Conservation (phyloP, 2,797 vertebrate genomes). For the Gephyroberyx darwinii region DNA sequence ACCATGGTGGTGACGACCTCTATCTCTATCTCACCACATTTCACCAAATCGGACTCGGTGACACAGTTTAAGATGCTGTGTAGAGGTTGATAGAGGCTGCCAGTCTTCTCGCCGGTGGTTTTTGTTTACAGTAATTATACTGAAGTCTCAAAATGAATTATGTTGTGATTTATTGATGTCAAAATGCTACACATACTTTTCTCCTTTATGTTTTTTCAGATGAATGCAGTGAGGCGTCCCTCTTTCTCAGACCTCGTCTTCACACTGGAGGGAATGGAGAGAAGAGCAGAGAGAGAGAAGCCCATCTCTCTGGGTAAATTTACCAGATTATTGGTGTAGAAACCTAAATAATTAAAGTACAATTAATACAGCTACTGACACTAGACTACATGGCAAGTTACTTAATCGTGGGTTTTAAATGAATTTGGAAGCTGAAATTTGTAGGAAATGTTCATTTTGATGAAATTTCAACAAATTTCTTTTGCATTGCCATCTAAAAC, state of each 20-base stretch:
- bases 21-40: too few relatives aligned
- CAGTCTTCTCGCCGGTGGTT: too few relatives aligned
- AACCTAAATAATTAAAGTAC: not conserved
- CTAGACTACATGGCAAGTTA: not conserved
- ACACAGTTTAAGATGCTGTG: too few relatives aligned
- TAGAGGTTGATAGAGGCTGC: too few relatives aligned
- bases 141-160: too few relatives aligned
- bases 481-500: not conserved
- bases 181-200: not conserved
- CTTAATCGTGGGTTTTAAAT: not conserved
- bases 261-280: slow-evolving; percentile 79
- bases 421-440: too few relatives aligned
- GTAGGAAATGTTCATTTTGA: not conserved
- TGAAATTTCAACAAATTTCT: not conserved
- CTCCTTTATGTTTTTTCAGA: slow-evolving; percentile 73
- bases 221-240: slow-evolving; percentile 86
- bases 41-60: too few relatives aligned
- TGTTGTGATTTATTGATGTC: too few relatives aligned
- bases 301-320: slow-evolving; percentile 65
- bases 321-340: not conserved
- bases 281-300: slow-evolving; percentile 49
- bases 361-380: not conserved
- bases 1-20: too few relatives aligned
- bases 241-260: slow-evolving; percentile 87
- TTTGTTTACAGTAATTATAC: too few relatives aligned